Evolutionary conservation across 2,888 invertebrate genomes (phyloP), one percentile per base, ranked within the genome.

Genomic region (Phengaris arion): DNA sequence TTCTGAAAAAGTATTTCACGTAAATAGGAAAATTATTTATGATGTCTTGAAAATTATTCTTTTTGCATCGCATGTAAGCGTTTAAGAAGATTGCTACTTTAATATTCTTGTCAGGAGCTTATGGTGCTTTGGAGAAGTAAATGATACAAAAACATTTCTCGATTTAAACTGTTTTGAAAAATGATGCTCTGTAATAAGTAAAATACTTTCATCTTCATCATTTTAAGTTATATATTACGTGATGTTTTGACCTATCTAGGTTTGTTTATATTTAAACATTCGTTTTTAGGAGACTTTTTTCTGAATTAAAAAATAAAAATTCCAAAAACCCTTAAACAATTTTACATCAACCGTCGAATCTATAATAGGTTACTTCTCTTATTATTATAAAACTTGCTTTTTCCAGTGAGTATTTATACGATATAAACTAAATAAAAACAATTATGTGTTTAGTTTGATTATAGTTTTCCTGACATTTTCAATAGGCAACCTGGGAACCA

Each of bases 61-160:
- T 15, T 5, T 48, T 69, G 48, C 48, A 68, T 45, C 35, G 45
- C 45, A 48, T 48, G 69, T 68, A 68, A 68, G 68, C 46, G 48
- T 48, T 69, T 69, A 69, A 69, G 69, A 69, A 10, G 69, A 69
- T 69, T 69, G 69, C 69, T 69, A 48, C 69, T 69, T 69, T 69
- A 69, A 69, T 69, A 69, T 69, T 69, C 48, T 48, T 48, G 46
- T 48, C 69, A 48, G 69, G 48, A 69, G 48, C 48, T 69, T 48
- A 69, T 9, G 48, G n/a, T 48, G 7, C 48, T 48, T 69, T 48
- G n/a, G 15, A 69, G 69, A 69, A 69, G 69, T 48, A 69, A 68
- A 48, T 48, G 48, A 69, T 69, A 69, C 48, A 69, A 69, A 69
- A 69, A 69, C 69, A 69, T 48, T 15, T 48, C n/a, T 69, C 48